Percentiles rank a stretch among this genome's conserved stretches.
Conservation (phyloP, 2,113 vertebrate species). For the Castor canadensis region DNA sequence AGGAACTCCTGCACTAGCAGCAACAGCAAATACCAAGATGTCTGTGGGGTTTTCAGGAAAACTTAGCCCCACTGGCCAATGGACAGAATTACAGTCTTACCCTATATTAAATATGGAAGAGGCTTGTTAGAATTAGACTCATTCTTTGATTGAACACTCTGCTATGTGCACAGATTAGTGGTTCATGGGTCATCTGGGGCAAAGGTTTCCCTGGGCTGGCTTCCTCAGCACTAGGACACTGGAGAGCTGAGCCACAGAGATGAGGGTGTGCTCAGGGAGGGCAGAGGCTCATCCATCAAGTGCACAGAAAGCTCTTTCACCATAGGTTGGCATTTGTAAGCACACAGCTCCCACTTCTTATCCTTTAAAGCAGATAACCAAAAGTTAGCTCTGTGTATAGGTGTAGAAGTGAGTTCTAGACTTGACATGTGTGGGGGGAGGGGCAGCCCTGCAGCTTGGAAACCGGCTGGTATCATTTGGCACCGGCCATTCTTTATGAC, state of each 20-base stretch:
- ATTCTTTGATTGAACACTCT: not conserved
- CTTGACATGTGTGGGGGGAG: too few relatives aligned
- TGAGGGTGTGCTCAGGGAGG: not conserved
- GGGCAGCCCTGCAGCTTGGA: not conserved
- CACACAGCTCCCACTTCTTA: not conserved
- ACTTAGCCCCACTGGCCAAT: not conserved
- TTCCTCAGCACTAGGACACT: not conserved
- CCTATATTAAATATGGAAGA: slow-evolving; percentile 16
- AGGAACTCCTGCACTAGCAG: not conserved
- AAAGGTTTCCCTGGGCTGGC: not conserved
- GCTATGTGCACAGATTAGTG: not conserved
- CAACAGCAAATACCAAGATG: not conserved
- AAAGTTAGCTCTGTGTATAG: fast-evolving
- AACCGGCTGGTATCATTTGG: not conserved
- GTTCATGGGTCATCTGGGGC: not conserved
- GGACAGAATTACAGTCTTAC: not conserved
- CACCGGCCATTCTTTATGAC: fast-evolving
- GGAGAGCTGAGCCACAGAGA: not conserved
- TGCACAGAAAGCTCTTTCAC: not conserved
- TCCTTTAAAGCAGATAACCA: not conserved
- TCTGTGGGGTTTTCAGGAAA: slow-evolving; percentile 6
- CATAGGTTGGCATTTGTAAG: not conserved
- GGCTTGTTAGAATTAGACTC: not conserved
- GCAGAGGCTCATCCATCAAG: fast-evolving
- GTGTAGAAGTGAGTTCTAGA: fast-evolving